Conservation (phyloP, 2,797 vertebrate genomes). For the Diplodus sargus region DNA sequence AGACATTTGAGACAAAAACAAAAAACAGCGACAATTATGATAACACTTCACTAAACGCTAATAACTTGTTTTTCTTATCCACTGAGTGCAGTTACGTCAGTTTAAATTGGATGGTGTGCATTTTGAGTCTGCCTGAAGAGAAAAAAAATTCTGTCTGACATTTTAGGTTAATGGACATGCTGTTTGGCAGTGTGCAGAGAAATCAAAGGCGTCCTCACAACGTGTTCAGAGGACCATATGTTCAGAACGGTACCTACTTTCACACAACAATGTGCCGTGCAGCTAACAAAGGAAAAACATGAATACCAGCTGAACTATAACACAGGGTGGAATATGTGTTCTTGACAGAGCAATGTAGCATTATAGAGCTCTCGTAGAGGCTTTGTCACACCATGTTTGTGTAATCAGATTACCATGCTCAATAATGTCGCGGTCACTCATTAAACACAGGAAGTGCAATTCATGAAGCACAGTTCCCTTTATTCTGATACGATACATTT, state of each 20-base stretch:
- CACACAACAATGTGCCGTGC: not conserved
- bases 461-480: not conserved
- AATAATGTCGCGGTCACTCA: conserved; percentile 1
- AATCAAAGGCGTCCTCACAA: not conserved
- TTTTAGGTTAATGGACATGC: not conserved
- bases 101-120: not conserved
- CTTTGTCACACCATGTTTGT: conserved; percentile 2
- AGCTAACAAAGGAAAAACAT: not conserved
- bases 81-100: not conserved
- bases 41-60: not conserved
- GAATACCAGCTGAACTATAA: not conserved
- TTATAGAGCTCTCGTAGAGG: not conserved
- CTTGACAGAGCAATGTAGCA: not conserved
- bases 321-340: not conserved
- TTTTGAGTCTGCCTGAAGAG: not conserved
- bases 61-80: not conserved
- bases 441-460: not conserved
- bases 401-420: not conserved
- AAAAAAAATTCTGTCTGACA: not conserved
- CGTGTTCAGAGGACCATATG: not conserved
- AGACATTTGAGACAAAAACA: not conserved
- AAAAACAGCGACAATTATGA: not conserved
- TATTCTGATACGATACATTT: not conserved
- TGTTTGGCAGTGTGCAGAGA: not conserved
- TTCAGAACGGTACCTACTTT: not conserved